Evolutionary conservation across 2,113 vertebrate genomes (phyloP).

Genomic region (Todiramphus chloris): DNA sequence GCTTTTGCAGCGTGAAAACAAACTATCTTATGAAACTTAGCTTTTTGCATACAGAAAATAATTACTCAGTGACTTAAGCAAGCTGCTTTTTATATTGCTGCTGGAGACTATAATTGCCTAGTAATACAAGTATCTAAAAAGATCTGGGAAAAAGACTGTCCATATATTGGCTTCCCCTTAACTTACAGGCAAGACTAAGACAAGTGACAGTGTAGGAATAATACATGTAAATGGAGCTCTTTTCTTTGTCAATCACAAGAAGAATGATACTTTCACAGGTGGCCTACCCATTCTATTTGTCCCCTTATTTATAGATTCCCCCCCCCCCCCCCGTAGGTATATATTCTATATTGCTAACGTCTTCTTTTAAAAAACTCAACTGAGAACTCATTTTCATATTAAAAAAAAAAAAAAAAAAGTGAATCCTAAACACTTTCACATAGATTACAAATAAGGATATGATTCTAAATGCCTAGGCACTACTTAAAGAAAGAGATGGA

Average conservation of each 20-base stretch:
- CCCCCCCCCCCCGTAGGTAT: not conserved
- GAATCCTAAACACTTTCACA: not conserved
- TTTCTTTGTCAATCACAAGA: not conserved
- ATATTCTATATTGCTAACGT: not conserved
- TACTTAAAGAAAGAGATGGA: not conserved
- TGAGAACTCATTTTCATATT: not conserved
- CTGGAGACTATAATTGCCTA: not conserved
- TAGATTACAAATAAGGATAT: not conserved
- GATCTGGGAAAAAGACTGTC: not conserved
- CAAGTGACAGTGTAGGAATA: not conserved
- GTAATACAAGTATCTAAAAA: not conserved
- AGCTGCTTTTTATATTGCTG: not conserved
- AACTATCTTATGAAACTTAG: not conserved
- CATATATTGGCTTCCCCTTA: not conserved
- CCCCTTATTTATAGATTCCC: not conserved
- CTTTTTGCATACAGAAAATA: not conserved
- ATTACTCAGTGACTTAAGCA: not conserved
- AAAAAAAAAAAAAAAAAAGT: not conserved
- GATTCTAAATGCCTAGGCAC: not conserved
- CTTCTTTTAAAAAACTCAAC: not conserved
- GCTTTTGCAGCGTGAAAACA: not conserved
- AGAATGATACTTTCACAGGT: not conserved
- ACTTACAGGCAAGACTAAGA: not conserved
- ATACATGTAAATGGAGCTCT: not conserved
- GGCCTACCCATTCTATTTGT: not conserved